These are phyloP conservation scores for Colaptes auratus DNA, from an alignment of 2,113 vertebrate genomes.

Conservation along the genomic window DNA sequence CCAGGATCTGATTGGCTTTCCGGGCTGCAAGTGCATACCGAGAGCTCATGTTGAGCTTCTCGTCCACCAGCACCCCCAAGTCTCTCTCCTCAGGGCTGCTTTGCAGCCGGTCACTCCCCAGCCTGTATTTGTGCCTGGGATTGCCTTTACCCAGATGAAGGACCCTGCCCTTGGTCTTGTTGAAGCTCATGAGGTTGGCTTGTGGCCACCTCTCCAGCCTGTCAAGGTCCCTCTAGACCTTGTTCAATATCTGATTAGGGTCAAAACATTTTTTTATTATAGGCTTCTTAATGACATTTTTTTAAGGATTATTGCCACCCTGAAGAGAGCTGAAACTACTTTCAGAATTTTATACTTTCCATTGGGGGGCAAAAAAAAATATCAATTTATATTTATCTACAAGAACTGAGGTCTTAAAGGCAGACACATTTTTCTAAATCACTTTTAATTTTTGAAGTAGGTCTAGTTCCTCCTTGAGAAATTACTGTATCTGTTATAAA, in stretches of 20 bases:
- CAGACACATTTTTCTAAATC: background rate
- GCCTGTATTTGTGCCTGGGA: no score
- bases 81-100: no score
- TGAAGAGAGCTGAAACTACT: background rate
- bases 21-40: no score
- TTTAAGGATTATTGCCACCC: background rate
- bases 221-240: no score
- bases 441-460: background rate
- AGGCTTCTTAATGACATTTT: background rate
- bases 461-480: background rate
- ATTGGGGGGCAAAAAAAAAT: background rate
- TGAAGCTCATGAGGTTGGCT: no score
- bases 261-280: background rate
- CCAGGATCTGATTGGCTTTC: no score
- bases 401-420: background rate
- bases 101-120: no score
- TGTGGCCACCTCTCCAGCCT: no score
- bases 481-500: background rate
- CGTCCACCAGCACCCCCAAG: no score
- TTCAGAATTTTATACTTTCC: background rate
- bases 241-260: background rate
- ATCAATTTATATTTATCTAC: background rate
- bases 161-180: no score
- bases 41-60: no score
- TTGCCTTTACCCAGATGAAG: no score